phyloP scores from a whole-genome alignment of 2,888 invertebrate species.

The Pterostichus madidus region DNA sequence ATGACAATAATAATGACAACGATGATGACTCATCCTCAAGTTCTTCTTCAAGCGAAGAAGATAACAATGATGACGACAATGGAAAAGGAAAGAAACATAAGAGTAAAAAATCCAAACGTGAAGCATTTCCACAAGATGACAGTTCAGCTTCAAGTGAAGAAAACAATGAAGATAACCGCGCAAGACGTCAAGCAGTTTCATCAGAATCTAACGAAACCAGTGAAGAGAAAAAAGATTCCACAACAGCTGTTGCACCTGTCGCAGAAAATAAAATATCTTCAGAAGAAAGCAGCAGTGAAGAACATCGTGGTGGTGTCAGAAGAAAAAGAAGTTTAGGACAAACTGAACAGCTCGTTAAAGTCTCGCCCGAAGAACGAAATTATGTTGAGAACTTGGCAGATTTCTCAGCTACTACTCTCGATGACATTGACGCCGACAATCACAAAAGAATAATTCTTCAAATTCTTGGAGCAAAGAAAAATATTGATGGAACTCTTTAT shows the following conservation, averaged over 20 bases:
- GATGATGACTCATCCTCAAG: conserved; percentile 63
- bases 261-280: conserved; percentile 59
- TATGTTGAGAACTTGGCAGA: conserved; percentile 76
- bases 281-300: conserved; percentile 64
- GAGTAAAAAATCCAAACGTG: conserved; percentile 59
- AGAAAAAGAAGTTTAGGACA: conserved; percentile 69
- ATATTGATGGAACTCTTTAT: conserved; percentile 75
- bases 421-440: conserved; percentile 78
- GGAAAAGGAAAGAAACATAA: conserved; percentile 60
- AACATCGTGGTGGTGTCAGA: conserved; percentile 57
- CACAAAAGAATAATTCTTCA: conserved; percentile 77
- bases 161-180: conserved; percentile 10
- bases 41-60: conserved; percentile 62
- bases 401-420: conserved; percentile 77
- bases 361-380: conserved; percentile 71
- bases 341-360: conserved; percentile 70
- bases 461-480: conserved; percentile 76
- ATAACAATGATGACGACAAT: conserved; percentile 66
- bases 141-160: conserved; percentile 66
- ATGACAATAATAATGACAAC: conserved; percentile 55
- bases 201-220: conserved; percentile 58
- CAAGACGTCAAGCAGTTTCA: conserved; percentile 38
- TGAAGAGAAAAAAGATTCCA: conserved; percentile 53
- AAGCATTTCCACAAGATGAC: conserved; percentile 17
- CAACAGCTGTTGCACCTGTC: conserved; percentile 39